Evolutionary conservation across 2,797 vertebrate species (phyloP).

Genomic region (Neomorphus geoffroyi): DNA sequence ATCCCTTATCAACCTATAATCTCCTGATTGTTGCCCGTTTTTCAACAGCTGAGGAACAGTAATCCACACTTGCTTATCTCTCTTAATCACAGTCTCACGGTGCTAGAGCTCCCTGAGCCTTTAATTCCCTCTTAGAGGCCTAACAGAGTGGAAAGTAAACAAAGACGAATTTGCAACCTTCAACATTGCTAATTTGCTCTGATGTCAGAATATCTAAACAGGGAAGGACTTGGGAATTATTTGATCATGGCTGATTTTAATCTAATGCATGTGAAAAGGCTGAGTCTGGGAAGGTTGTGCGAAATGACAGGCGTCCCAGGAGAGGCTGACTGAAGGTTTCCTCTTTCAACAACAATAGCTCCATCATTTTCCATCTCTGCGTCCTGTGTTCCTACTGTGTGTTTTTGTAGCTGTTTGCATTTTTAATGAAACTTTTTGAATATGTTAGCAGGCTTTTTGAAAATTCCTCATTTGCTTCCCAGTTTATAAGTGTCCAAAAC

Average conservation of each 20-base stretch:
- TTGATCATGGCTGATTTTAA: slow-evolving; percentile 80
- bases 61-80: slow-evolving; percentile 82
- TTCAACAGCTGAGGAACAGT: slow-evolving; percentile 79
- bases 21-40: slow-evolving; percentile 79
- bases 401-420: slow-evolving; percentile 44
- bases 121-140: slow-evolving; percentile 83
- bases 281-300: slow-evolving; percentile 69
- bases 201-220: slow-evolving; percentile 84
- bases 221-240: slow-evolving; percentile 78
- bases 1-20: slow-evolving; percentile 78
- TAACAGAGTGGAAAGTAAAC: slow-evolving; percentile 85
- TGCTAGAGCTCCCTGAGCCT: slow-evolving; percentile 77
- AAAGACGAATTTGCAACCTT: slow-evolving; percentile 82
- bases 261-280: slow-evolving; percentile 77
- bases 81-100: slow-evolving; percentile 81
- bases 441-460: background rate
- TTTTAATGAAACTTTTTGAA: slow-evolving; percentile 45
- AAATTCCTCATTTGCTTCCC: slow-evolving; percentile 37
- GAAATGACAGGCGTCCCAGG: slow-evolving; percentile 77
- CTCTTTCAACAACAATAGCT: slow-evolving; percentile 73
- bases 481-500: slow-evolving; percentile 12
- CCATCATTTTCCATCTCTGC: slow-evolving; percentile 59
- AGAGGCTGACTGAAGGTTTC: slow-evolving; percentile 72
- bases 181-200: slow-evolving; percentile 84
- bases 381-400: slow-evolving; percentile 18